Evolutionary conservation across 1,140 invertebrate genomes (phyloP), one percentile per base, ranked within the genome.

Genomic region (Anoplolepis gracilipes): DNA sequence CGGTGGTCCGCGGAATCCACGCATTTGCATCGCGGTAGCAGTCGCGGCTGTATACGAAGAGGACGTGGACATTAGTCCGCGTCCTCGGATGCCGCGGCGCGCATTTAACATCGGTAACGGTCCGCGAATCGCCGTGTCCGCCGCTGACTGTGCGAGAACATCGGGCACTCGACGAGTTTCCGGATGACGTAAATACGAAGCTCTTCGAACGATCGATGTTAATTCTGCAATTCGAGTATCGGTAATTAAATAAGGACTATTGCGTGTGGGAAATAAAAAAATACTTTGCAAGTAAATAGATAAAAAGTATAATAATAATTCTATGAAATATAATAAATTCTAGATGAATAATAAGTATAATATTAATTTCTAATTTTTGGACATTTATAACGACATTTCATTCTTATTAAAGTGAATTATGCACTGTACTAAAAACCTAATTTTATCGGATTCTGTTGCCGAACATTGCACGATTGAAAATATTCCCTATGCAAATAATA

Each of bases 41-140:
- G 65, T 84, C 86, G 87, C 79, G 72, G 65, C 73, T 87, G 86
- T 90, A 88, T 89, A 89, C 90, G 85, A 88, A 72, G 87, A 87
- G 91, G 88, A 88, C 90, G 81, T 87, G 91, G 90, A 87, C 94
- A 95, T 95, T 95, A 94, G 93, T 94, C 93, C 90, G 92, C 92
- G 94, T 95, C 94, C 88, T 82, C 86, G 88, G 84, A 92, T 92
- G 91, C 91, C 92, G 92, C 92, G 91, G 92, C 92, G 93, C 92
- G 89, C 93, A 94, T 94, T 94, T 92, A 94, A 93, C 93, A 94
- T 94, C 90, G 90, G 93, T 93, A 93, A 93, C 92, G 89, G 89
- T 82, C n/a, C 67, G 91, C 92, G 91, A 92, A 91, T 90, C 91
- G 87, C 87, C 49, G 25, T 90, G 86, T 85, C 73, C 85, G 86